Percentiles rank a stretch among this genome's conserved stretches.
Conservation (phyloP, 2,797 vertebrate genomes). For the Anguilla megastoma region DNA sequence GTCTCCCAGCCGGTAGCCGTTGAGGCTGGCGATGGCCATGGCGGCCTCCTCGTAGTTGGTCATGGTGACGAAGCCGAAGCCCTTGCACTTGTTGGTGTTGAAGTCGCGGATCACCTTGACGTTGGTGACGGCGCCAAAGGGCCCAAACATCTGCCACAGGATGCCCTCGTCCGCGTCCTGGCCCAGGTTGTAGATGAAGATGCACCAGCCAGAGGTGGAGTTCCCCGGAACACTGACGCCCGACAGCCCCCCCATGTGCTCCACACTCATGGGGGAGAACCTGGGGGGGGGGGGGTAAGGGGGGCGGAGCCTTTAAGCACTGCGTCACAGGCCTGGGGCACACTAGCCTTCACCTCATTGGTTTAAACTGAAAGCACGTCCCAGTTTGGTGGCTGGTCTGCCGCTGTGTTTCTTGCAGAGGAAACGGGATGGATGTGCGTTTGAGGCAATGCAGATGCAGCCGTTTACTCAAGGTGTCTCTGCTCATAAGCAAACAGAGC, state of each 20-base stretch:
- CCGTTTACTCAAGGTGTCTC: too few relatives aligned
- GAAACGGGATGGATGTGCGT: too few relatives aligned
- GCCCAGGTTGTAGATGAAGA: slow-evolving; percentile 99
- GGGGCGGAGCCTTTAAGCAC: background rate
- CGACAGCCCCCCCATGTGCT: slow-evolving; percentile 95
- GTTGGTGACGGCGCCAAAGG: slow-evolving; percentile 96
- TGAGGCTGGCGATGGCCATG: slow-evolving; percentile 98
- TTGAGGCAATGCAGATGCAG: too few relatives aligned
- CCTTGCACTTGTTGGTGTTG: slow-evolving; percentile 99
- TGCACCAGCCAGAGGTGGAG: slow-evolving; percentile 94
- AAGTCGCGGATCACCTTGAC: slow-evolving; percentile 99
- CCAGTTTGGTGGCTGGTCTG: too few relatives aligned
- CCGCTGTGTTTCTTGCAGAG: too few relatives aligned
- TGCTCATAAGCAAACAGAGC: too few relatives aligned
- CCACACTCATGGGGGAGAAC: slow-evolving; percentile 98
- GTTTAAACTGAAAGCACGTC: too few relatives aligned
- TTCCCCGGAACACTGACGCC: slow-evolving; percentile 86
- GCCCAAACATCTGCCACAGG: slow-evolving; percentile 99
- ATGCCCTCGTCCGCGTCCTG: slow-evolving; percentile 98
- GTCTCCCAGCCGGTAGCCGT: slow-evolving; percentile 97
- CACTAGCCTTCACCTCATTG: background rate
- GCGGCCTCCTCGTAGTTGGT: slow-evolving; percentile 99
- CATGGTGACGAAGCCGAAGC: slow-evolving; percentile 99
- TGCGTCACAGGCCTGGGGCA: background rate
- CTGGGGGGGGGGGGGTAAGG: slow-evolving; percentile 59